phyloP scores from a whole-genome alignment of 2,888 invertebrate genomes.

The Spodoptera littoralis region DNA sequence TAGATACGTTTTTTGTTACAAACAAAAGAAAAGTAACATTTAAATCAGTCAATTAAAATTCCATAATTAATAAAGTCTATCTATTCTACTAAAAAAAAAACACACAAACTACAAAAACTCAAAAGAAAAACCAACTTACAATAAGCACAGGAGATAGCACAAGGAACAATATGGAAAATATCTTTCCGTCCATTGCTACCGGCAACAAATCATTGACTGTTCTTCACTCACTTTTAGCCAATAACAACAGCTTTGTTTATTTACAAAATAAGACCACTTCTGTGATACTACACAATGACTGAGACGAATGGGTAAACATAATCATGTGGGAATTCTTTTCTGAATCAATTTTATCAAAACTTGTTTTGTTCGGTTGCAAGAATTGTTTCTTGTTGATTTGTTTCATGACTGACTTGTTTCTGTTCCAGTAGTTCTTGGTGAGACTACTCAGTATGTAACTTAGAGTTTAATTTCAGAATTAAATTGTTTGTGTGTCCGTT shows the following conservation, averaged over 20 bases:
- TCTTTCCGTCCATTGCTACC: constrained; percentile 65
- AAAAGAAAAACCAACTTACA: constrained; percentile 49
- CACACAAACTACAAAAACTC: background rate
- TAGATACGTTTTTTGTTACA: no score
- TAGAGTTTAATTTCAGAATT: no score
- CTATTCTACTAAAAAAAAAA: background rate
- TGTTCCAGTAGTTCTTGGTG: background rate
- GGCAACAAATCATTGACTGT: constrained; percentile 39
- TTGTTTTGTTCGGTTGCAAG: background rate
- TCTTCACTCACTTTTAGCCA: constrained; percentile 12
- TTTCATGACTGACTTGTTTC: background rate
- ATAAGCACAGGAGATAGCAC: constrained; percentile 57
- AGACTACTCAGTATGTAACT: no score
- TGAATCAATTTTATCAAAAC: constrained; percentile 12
- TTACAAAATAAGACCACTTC: constrained; percentile 52
- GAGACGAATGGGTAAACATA: constrained; percentile 32
- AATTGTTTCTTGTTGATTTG: constrained; percentile 10
- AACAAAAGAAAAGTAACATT: no score
- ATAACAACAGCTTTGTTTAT: constrained; percentile 43
- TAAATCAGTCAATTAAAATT: no score
- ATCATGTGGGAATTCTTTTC: constrained; percentile 44
- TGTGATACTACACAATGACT: constrained; percentile 53
- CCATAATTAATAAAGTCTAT: background rate
- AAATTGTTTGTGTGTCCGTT: no score
- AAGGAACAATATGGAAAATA: constrained; percentile 59